Conservation (phyloP, 2,113 vertebrate species). For the Phaethon lepturus region DNA sequence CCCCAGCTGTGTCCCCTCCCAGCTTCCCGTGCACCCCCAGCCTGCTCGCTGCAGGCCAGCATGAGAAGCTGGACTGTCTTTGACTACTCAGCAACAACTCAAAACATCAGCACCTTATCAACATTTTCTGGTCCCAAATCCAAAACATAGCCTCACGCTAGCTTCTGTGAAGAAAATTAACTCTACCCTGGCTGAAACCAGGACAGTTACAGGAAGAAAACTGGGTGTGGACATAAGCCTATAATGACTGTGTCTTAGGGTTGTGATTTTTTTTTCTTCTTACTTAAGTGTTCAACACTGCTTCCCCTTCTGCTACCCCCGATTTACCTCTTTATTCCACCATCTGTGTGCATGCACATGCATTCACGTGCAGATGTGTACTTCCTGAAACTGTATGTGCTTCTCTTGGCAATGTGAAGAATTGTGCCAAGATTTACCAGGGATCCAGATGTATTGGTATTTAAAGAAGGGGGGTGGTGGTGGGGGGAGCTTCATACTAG, state of each 20-base stretch:
- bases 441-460: not conserved
- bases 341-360: not conserved
- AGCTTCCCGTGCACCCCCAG: no score
- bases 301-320: not conserved
- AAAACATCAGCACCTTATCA: no score
- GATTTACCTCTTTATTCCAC: not conserved
- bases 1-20: no score
- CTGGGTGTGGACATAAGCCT: not conserved
- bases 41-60: no score
- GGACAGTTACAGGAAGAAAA: not conserved
- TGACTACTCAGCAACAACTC: no score
- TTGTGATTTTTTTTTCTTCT: not conserved
- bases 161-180: no score
- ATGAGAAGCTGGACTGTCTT: no score
- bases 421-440: not conserved
- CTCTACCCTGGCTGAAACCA: no score
- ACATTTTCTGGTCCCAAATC: no score
- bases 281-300: not conserved
- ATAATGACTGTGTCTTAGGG: not conserved
- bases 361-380: not conserved
- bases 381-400: not conserved
- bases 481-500: not conserved
- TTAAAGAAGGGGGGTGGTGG: no score
- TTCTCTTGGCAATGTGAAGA: not conserved
- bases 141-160: no score